A percentile compares a stretch with the other conserved stretches of the same genome.
These are phyloP conservation scores for Eutrigla gurnardus DNA, from an alignment of 2,797 vertebrate species.

Conservation along the genomic window DNA sequence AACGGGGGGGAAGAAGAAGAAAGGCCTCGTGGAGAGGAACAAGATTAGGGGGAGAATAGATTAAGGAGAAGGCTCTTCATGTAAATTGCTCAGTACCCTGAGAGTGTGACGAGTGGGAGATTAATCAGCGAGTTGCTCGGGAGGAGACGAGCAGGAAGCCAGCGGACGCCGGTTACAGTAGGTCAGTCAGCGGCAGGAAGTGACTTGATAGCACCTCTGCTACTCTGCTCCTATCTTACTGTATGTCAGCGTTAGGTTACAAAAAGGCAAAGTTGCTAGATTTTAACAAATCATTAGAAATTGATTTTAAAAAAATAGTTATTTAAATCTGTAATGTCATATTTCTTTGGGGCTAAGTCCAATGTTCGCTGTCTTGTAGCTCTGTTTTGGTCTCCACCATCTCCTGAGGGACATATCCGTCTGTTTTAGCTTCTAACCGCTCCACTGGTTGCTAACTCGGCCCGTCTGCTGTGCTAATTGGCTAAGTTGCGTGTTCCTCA, in stretches of 20 bases:
- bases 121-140: constrained; percentile 60
- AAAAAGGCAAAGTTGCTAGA: neutral
- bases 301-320: neutral
- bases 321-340: neutral
- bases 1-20: constrained; percentile 20
- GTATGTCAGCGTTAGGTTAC: neutral
- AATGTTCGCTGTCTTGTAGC: too few species aligned
- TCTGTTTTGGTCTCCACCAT: too few species aligned
- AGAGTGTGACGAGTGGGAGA: constrained; percentile 52
- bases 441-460: too few species aligned
- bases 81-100: constrained; percentile 56
- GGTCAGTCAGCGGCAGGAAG: constrained; percentile 37
- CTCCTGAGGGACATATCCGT: too few species aligned
- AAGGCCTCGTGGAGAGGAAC: constrained; percentile 37
- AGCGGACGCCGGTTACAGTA: constrained; percentile 26
- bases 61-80: constrained; percentile 65
- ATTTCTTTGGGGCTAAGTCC: neutral
- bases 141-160: constrained; percentile 27
- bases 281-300: neutral
- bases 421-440: too few species aligned
- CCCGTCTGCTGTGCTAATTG: too few species aligned
- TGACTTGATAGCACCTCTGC: neutral
- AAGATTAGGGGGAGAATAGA: constrained; percentile 62
- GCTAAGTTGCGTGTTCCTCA: too few species aligned
- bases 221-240: neutral